Conservation (phyloP, 1,140 invertebrate genomes). For the Theocolax elegans region DNA sequence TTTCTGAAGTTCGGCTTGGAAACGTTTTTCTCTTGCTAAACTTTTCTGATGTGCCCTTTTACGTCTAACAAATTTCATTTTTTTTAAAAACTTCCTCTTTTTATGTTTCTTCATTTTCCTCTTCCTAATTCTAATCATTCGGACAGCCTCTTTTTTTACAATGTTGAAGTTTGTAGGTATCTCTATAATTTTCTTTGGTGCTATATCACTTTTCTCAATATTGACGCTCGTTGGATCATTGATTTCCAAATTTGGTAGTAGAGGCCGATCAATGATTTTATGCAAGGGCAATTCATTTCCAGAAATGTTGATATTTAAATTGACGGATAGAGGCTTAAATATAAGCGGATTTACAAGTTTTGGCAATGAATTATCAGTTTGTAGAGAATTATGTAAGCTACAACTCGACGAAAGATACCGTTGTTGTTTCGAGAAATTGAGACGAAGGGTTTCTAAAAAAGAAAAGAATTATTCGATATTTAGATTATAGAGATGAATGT, state of each 20-base stretch:
- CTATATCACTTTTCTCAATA: conserved; percentile 47
- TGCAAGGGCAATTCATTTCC: conserved; percentile 26
- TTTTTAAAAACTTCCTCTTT: conserved; percentile 80
- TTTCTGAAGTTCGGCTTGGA: conserved; percentile 76
- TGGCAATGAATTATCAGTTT: background rate
- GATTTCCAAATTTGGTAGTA: conserved; percentile 42
- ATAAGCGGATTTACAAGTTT: conserved; percentile 33
- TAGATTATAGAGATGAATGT: too few relatives aligned
- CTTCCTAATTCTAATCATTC: conserved; percentile 81
- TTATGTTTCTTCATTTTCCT: conserved; percentile 91
- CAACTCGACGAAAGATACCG: too few relatives aligned
- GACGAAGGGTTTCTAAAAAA: too few relatives aligned
- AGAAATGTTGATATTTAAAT: conserved; percentile 47
- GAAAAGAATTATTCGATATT: too few relatives aligned
- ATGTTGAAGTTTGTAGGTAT: conserved; percentile 48
- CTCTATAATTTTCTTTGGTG: conserved; percentile 50
- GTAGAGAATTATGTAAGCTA: too few relatives aligned
- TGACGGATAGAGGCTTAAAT: conserved; percentile 47
- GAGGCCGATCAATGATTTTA: conserved; percentile 47
- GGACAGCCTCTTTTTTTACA: conserved; percentile 74
- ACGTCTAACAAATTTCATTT: conserved; percentile 79
- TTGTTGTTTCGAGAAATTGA: too few relatives aligned
- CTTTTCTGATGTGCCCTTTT: conserved; percentile 77
- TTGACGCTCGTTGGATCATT: conserved; percentile 42
- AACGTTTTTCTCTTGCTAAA: conserved; percentile 79